These are phyloP conservation scores for Erethizon dorsatum DNA, from an alignment of 2,797 vertebrate genomes.

Conservation along the genomic window DNA sequence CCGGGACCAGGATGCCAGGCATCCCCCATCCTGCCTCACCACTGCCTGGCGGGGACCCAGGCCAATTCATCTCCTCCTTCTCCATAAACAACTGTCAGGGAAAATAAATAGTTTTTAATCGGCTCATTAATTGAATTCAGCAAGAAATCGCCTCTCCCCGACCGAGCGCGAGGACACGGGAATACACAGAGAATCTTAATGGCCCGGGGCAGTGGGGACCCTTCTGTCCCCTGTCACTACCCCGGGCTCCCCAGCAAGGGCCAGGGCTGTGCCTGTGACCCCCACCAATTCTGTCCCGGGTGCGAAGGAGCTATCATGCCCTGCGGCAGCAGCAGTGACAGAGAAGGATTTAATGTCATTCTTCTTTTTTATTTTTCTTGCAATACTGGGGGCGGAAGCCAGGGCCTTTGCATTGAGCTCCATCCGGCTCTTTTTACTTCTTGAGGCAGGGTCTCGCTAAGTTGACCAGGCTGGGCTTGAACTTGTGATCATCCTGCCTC, in stretches of 20 bases:
- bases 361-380: neutral
- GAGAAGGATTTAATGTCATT: neutral
- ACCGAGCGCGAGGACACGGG: neutral
- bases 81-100: constrained; percentile 91
- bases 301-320: neutral
- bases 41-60: constrained; percentile 87
- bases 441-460: neutral
- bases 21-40: neutral
- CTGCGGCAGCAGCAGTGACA: neutral
- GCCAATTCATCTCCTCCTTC: constrained; percentile 91
- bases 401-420: neutral
- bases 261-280: neutral
- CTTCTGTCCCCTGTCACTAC: neutral
- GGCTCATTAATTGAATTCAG: constrained; percentile 87
- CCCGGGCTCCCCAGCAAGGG: neutral
- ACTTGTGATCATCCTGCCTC: neutral
- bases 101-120: constrained; percentile 93
- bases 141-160: constrained; percentile 72
- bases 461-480: neutral
- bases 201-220: too few relatives aligned
- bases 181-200: neutral
- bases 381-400: neutral
- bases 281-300: neutral
- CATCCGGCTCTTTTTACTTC: neutral
- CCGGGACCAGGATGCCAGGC: neutral